These are phyloP conservation scores for Polyommatus icarus DNA, from an alignment of 2,888 invertebrate species.

Conservation along the genomic window DNA sequence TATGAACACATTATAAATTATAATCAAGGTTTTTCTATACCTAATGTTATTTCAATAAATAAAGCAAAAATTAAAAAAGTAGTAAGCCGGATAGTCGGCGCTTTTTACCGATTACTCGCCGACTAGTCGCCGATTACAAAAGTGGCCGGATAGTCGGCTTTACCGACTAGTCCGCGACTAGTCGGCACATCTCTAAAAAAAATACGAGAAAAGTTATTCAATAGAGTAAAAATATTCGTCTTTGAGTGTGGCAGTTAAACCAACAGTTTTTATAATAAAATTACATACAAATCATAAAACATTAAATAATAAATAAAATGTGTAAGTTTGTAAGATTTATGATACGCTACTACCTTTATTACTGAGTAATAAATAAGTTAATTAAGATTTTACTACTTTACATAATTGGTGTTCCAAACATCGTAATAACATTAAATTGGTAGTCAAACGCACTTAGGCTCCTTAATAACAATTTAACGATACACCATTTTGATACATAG, in stretches of 20 bases:
- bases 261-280: neutral
- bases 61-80: no score
- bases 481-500: slow-evolving; percentile 26
- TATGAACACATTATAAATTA: no score
- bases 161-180: no score
- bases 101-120: no score
- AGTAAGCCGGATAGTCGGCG: no score
- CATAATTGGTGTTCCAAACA: slow-evolving; percentile 5
- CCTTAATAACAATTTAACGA: slow-evolving; percentile 14
- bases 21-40: no score
- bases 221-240: no score
- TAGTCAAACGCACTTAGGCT: slow-evolving; percentile 29
- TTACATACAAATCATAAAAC: slow-evolving; percentile 7
- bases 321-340: neutral
- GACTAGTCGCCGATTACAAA: no score
- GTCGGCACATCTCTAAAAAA: no score
- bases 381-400: slow-evolving; percentile 25
- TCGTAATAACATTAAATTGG: slow-evolving; percentile 22
- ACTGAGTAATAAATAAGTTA: slow-evolving; percentile 11
- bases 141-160: no score
- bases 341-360: slow-evolving; percentile 14
- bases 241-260: neutral
- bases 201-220: no score
- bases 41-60: no score
- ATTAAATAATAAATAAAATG: slow-evolving; percentile 4